Conservation (phyloP, 92 coral and sea anemone species). For the Umimayanthus kanabou region DNA sequence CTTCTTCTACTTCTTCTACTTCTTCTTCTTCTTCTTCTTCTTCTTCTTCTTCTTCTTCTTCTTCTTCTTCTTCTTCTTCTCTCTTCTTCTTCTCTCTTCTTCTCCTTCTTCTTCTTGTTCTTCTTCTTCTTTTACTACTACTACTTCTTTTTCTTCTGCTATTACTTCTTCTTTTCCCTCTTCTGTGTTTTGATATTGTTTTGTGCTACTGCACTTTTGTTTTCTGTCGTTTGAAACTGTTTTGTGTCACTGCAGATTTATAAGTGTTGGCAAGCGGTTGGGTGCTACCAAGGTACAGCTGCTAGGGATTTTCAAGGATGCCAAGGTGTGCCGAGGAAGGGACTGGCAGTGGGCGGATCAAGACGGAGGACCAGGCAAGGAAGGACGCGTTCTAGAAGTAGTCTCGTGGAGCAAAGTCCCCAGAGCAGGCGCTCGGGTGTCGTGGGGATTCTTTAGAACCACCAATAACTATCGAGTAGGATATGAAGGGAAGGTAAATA, state of each 20-base stretch:
- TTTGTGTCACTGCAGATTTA: constrained; percentile 1
- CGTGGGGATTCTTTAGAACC: constrained; percentile 11
- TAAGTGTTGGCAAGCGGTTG: constrained; percentile 29
- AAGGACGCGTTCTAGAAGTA: constrained; percentile 3
- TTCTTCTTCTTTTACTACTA: too few species aligned
- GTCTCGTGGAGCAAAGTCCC: constrained; percentile 2
- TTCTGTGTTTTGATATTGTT: too few species aligned
- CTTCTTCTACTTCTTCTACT: too few species aligned
- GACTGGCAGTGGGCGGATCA: constrained; percentile 33
- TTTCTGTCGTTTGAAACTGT: too few species aligned
- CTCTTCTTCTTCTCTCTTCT: too few species aligned
- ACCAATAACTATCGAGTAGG: constrained; percentile 30
- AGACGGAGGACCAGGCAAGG: constrained; percentile 27
- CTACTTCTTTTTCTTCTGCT: too few species aligned
- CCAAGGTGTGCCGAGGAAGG: constrained; percentile 37
- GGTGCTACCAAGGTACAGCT: constrained; percentile 18
- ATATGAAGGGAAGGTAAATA: constrained; percentile 27
- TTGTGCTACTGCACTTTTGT: too few species aligned
- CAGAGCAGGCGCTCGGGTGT: constrained; percentile 10
- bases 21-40: too few species aligned
- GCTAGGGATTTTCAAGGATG: constrained; percentile 29
- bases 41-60: too few species aligned
- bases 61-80: too few species aligned
- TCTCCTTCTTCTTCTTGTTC: too few species aligned
- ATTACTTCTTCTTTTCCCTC: too few species aligned